Evolutionary conservation across 2,888 invertebrate genomes (phyloP).

Genomic region (Oxyteleia sp.): DNA sequence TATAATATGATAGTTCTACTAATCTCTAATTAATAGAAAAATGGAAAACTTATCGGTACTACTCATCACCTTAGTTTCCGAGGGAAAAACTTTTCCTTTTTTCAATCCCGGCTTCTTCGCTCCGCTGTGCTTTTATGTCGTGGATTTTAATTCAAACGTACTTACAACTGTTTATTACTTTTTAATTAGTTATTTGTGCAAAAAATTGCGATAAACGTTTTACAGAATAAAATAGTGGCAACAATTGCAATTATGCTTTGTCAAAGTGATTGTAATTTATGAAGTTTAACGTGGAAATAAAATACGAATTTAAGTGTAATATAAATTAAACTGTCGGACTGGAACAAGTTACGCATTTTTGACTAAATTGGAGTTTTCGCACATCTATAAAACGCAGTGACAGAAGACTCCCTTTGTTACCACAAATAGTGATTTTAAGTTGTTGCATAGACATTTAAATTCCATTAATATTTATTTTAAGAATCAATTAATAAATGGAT

Average conservation of each 20-base stretch:
- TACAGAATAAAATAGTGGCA: conserved; percentile 11
- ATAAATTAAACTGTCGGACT: conserved; percentile 21
- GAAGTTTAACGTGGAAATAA: conserved; percentile 6
- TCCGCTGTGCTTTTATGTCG: neutral
- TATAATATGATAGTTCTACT: conserved; percentile 32
- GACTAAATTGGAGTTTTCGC: conserved; percentile 9
- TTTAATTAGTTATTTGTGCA: conserved; percentile 23
- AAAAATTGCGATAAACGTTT: conserved; percentile 19
- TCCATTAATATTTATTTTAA: too few species aligned
- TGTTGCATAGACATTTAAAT: too few species aligned
- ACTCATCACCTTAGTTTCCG: conserved; percentile 16
- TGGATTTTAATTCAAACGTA: conserved; percentile 24
- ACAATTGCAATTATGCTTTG: conserved; percentile 22
- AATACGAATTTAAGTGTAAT: conserved; percentile 26
- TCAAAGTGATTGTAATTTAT: conserved; percentile 15
- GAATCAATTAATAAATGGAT: too few species aligned
- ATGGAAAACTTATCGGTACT: conserved; percentile 23
- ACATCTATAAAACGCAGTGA: neutral
- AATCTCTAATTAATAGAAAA: conserved; percentile 54
- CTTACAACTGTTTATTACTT: conserved; percentile 30
- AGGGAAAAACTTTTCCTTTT: conserved; percentile 17
- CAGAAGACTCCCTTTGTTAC: too few species aligned
- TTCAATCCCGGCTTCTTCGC: conserved; percentile 8
- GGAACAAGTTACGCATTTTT: conserved; percentile 29
- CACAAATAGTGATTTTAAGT: too few species aligned